Percentiles rank a stretch among this genome's conserved stretches.
These are phyloP conservation scores for Lepilemur ruficaudatus DNA, from an alignment of 2,797 vertebrate species.

Conservation along the genomic window DNA sequence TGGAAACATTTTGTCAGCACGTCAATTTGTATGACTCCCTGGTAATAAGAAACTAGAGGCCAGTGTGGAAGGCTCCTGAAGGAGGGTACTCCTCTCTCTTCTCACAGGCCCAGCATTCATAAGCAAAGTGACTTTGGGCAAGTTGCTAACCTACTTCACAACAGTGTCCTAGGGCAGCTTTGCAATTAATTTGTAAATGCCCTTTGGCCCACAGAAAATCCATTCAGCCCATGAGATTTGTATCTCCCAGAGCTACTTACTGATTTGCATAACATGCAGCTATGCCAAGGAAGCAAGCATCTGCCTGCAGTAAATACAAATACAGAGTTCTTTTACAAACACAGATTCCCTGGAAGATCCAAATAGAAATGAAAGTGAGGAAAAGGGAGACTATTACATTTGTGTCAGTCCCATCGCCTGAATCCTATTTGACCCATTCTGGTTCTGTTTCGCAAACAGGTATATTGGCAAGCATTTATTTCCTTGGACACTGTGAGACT, in stretches of 20 bases:
- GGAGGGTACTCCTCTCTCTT: not conserved
- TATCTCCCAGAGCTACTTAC: conserved; percentile 64
- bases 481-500: not conserved
- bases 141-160: conserved; percentile 62
- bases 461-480: conserved; percentile 31
- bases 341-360: not conserved
- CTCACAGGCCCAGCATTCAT: not conserved
- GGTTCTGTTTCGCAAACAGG: conserved; percentile 22
- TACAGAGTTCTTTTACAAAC: conserved; percentile 8
- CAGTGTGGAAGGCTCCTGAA: not conserved
- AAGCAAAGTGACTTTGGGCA: conserved; percentile 60
- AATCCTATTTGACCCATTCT: conserved; percentile 18
- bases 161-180: conserved; percentile 56
- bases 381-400: not conserved
- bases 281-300: conserved; percentile 38
- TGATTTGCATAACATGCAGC: conserved; percentile 58
- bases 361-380: not conserved
- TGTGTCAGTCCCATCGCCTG: not conserved
- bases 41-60: not conserved
- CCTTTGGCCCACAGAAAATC: conserved; percentile 74
- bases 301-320: conserved; percentile 22
- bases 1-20: not conserved
- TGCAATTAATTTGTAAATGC: conserved; percentile 72
- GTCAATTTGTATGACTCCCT: not conserved
- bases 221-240: conserved; percentile 66